Evolutionary conservation across 2,888 invertebrate species (phyloP).

Genomic region (Polymixis flavicincta): DNA sequence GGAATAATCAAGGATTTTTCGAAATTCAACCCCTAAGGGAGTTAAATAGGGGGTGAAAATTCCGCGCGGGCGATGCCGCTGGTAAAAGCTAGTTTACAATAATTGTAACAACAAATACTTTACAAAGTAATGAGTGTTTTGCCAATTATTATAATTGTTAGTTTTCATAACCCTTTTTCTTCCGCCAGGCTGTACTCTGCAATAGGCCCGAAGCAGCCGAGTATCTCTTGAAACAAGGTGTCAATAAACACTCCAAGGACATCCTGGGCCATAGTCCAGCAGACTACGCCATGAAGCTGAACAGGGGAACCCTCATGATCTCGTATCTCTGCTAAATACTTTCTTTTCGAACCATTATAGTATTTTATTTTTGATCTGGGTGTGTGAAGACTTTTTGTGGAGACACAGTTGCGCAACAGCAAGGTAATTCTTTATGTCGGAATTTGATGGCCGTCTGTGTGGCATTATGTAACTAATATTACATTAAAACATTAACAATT

Average conservation of each 20-base stretch:
- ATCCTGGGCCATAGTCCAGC: slow-evolving; percentile 89
- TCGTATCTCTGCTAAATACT: slow-evolving; percentile 29
- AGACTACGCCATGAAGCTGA: slow-evolving; percentile 81
- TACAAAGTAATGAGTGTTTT: not conserved
- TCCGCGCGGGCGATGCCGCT: too few relatives aligned
- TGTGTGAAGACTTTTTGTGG: slow-evolving; percentile 7
- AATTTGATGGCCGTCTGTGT: not conserved
- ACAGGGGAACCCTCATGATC: slow-evolving; percentile 58
- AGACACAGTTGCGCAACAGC: slow-evolving; percentile 23
- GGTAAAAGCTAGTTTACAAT: too few relatives aligned
- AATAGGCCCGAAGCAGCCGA: slow-evolving; percentile 86
- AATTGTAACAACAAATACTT: too few relatives aligned
- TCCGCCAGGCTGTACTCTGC: slow-evolving; percentile 90
- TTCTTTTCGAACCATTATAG: slow-evolving; percentile 14
- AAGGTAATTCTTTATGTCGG: not conserved
- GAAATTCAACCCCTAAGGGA: too few relatives aligned
- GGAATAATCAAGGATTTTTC: too few relatives aligned
- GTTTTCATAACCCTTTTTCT: not conserved
- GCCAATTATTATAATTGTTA: not conserved
- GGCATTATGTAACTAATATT: too few relatives aligned
- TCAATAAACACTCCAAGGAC: slow-evolving; percentile 83
- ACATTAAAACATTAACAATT: too few relatives aligned
- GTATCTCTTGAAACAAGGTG: slow-evolving; percentile 88
- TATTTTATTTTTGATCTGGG: slow-evolving; percentile 38
- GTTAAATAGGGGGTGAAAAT: too few relatives aligned